A percentile compares a stretch with the other conserved stretches of the same genome.
phyloP scores from a whole-genome alignment of 2,888 invertebrate genomes.

The Cephus pulcher region DNA sequence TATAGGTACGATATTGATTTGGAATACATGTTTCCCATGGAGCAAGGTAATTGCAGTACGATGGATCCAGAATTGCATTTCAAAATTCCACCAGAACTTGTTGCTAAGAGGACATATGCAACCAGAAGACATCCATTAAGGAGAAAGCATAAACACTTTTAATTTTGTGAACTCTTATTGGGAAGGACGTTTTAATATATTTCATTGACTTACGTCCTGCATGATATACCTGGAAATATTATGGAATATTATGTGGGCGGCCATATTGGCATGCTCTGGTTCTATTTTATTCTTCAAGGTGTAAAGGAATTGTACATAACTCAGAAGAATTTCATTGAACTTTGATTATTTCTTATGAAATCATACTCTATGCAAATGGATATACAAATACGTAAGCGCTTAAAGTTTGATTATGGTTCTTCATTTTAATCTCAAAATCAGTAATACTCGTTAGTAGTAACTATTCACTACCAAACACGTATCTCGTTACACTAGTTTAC shows the following conservation, averaged over 20 bases:
- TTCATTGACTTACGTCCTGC: neutral
- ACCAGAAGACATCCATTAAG: constrained; percentile 67
- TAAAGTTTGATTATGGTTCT: neutral
- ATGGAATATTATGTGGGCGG: neutral
- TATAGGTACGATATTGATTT: constrained; percentile 83
- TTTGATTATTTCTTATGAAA: neutral
- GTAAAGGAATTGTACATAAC: neutral
- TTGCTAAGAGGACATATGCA: constrained; percentile 42
- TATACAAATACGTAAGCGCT: neutral
- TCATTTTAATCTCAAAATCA: neutral
- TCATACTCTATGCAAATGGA: neutral
- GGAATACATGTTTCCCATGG: constrained; percentile 85
- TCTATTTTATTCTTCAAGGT: neutral
- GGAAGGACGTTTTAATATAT: neutral
- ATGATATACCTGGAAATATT: neutral
- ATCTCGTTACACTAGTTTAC: neutral
- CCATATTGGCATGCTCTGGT: neutral
- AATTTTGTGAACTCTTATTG: neutral
- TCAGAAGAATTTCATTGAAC: neutral
- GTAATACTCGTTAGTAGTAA: neutral
- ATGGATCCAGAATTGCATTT: constrained; percentile 56
- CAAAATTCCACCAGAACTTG: constrained; percentile 46
- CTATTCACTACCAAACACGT: neutral
- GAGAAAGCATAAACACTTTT: constrained; percentile 54
- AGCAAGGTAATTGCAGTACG: constrained; percentile 76